Evolutionary conservation across 2,113 vertebrate genomes (phyloP).

Genomic region (Caranx melampygus): DNA sequence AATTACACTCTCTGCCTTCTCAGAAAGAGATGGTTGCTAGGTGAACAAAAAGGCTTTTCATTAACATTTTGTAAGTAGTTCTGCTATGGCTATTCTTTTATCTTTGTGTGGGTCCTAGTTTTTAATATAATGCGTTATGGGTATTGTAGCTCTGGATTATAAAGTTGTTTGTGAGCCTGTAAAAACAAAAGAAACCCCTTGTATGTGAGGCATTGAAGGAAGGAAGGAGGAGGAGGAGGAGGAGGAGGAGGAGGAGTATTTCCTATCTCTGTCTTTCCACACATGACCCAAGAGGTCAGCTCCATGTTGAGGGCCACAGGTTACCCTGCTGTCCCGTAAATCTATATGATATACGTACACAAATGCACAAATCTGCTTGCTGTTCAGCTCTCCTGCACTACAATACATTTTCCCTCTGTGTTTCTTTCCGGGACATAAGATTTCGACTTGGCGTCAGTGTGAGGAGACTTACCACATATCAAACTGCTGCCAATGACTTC

Average conservation of each 20-base stretch:
- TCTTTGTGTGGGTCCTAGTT: neutral
- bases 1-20: neutral
- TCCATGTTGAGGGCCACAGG: neutral
- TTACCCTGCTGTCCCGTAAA: neutral
- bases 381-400: neutral
- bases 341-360: neutral
- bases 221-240: neutral
- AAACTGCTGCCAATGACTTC: neutral
- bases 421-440: neutral
- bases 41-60: neutral
- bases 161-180: neutral
- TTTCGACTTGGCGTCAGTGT: neutral
- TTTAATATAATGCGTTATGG: neutral
- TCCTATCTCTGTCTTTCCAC: neutral
- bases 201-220: too few relatives aligned
- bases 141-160: neutral
- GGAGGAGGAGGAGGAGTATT: conserved; percentile 1
- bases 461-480: neutral
- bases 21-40: too few relatives aligned
- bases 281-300: neutral
- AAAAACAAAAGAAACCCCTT: neutral
- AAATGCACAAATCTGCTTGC: neutral
- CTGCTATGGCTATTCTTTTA: neutral
- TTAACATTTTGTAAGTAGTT: neutral
- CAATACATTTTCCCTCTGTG: neutral